A percentile compares a stretch with the other conserved stretches of the same genome.
Evolutionary conservation across 2,113 vertebrate species (phyloP).

Genomic region (Hippoglossus stenolepis): DNA sequence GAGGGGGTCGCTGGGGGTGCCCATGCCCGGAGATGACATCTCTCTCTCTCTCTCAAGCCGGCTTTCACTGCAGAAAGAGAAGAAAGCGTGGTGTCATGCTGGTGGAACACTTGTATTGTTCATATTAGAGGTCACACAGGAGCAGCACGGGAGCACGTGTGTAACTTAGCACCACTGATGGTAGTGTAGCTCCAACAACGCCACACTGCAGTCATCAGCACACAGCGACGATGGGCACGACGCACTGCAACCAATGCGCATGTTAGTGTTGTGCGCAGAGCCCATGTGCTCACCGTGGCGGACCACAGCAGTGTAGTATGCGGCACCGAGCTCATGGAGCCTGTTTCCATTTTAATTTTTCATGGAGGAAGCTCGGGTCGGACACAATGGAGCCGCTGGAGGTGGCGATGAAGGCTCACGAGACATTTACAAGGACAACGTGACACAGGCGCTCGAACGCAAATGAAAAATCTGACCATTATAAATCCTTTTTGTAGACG

Average conservation of each 20-base stretch:
- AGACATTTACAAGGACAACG: background rate
- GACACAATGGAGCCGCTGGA: conserved; percentile 48
- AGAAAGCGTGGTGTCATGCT: conserved; percentile 2
- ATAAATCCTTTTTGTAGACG: background rate
- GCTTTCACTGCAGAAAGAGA: conserved; percentile 55
- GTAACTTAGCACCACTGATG: conserved; percentile 19
- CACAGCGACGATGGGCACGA: conserved; percentile 66
- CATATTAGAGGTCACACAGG: conserved; percentile 27
- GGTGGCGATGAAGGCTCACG: background rate
- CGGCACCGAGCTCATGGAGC: conserved; percentile 59
- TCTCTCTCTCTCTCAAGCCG: conserved; percentile 67
- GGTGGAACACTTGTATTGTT: background rate
- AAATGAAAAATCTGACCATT: conserved; percentile 1
- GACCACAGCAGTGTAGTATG: conserved; percentile 66
- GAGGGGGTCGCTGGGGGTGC: conserved; percentile 86
- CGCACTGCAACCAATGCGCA: conserved; percentile 79
- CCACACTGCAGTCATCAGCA: conserved; percentile 72
- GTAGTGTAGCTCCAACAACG: conserved; percentile 28
- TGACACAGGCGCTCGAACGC: background rate
- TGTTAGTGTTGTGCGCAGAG: conserved; percentile 76
- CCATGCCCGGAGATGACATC: conserved; percentile 87
- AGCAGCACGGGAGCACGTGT: background rate
- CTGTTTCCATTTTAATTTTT: conserved; percentile 75
- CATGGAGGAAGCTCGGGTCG: conserved; percentile 50
- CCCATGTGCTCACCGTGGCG: conserved; percentile 78